Percentiles rank a stretch among this genome's conserved stretches.
Conservation (phyloP, 2,888 invertebrate species). For the Siphlonurus alternatus region DNA sequence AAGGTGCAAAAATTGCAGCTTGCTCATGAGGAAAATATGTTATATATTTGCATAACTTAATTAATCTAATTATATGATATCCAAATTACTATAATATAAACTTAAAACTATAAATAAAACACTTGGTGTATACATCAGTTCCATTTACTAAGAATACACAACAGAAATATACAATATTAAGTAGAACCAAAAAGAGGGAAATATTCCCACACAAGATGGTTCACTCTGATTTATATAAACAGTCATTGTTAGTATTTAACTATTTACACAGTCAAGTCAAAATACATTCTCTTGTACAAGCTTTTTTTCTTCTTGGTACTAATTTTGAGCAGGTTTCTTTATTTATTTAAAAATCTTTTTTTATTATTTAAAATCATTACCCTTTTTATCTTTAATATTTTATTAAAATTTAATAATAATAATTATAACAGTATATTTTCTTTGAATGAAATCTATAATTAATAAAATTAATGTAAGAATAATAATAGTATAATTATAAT, state of each 20-base stretch:
- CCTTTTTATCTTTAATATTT: constrained; percentile 5
- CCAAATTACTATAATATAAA: no score
- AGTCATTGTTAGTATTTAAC: constrained; percentile 8
- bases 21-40: no score
- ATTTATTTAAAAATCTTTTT: constrained; percentile 4
- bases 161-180: constrained; percentile 12
- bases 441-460: neutral
- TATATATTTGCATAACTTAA: no score
- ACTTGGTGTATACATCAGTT: constrained; percentile 8
- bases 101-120: no score
- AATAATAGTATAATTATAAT: neutral
- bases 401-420: constrained; percentile 8
- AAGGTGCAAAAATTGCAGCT: no score
- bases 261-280: constrained; percentile 11
- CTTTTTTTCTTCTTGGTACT: constrained; percentile 6
- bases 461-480: neutral
- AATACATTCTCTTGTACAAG: constrained; percentile 11
- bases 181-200: constrained; percentile 7
- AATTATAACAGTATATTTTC: constrained; percentile 8
- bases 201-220: constrained; percentile 3
- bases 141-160: constrained; percentile 12
- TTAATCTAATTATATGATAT: no score
- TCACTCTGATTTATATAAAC: constrained; percentile 10
- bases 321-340: constrained; percentile 10
- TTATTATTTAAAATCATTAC: neutral